A percentile compares a stretch with the other conserved stretches of the same genome.
These are phyloP conservation scores for Chelon labrosus DNA, from an alignment of 2,797 vertebrate species.

Conservation along the genomic window DNA sequence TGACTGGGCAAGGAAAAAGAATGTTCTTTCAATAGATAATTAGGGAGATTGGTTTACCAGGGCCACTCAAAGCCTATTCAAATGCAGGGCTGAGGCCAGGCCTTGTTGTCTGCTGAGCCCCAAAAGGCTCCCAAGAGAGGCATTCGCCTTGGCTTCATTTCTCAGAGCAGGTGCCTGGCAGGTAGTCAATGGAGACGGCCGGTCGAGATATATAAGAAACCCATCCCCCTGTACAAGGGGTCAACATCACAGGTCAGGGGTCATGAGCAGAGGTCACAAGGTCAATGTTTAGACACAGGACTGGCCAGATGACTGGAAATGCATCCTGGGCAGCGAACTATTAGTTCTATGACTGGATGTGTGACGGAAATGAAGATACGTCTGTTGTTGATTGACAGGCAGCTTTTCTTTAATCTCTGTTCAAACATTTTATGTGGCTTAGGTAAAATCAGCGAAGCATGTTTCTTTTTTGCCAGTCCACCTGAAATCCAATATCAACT, in stretches of 20 bases:
- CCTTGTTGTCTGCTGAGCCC: constrained; percentile 83
- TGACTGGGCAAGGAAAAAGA: constrained; percentile 85
- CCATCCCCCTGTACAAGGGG: constrained; percentile 84
- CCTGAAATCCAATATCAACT: too few relatives aligned
- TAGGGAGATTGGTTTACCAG: constrained; percentile 94
- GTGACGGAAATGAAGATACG: constrained; percentile 42
- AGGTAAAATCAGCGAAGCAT: too few relatives aligned
- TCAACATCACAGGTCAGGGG: constrained; percentile 90
- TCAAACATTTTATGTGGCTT: too few relatives aligned
- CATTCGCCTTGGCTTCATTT: constrained; percentile 92
- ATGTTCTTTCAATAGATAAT: constrained; percentile 92
- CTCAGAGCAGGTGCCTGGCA: constrained; percentile 96
- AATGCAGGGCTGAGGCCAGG: constrained; percentile 80
- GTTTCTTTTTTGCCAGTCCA: too few relatives aligned
- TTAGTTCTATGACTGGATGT: constrained; percentile 40
- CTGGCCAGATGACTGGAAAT: constrained; percentile 88
- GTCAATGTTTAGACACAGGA: constrained; percentile 90
- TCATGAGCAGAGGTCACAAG: constrained; percentile 86
- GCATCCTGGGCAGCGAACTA: constrained; percentile 62
- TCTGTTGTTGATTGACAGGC: constrained; percentile 41
- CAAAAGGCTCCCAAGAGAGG: constrained; percentile 89
- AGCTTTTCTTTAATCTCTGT: neutral
- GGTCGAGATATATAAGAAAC: constrained; percentile 83
- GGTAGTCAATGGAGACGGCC: constrained; percentile 94
- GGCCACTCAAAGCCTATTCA: constrained; percentile 86